These are phyloP conservation scores for Megaleporinus macrocephalus DNA, from an alignment of 2,113 vertebrate genomes.

Conservation along the genomic window DNA sequence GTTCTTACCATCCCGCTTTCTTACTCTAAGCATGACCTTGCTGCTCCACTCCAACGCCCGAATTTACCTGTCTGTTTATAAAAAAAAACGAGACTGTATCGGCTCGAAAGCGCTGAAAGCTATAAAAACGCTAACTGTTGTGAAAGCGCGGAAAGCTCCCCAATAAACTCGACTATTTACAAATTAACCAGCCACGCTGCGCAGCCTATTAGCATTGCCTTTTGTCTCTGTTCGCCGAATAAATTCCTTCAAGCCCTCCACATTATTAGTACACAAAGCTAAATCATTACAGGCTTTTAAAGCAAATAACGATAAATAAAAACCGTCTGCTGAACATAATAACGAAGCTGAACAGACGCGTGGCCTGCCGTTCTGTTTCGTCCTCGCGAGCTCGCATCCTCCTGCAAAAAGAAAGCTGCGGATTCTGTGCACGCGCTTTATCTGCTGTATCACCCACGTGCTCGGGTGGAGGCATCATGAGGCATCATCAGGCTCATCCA, in stretches of 20 bases:
- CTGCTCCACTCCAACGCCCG: too few relatives aligned
- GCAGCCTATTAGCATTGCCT: not conserved
- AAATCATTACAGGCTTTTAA: not conserved
- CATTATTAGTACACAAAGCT: not conserved
- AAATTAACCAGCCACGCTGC: too few relatives aligned
- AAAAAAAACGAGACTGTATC: too few relatives aligned
- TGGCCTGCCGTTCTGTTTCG: too few relatives aligned
- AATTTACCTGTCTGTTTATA: too few relatives aligned
- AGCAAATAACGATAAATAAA: too few relatives aligned
- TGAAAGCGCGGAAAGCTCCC: too few relatives aligned
- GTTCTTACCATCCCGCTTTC: not conserved
- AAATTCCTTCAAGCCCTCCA: not conserved
- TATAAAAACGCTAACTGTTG: too few relatives aligned
- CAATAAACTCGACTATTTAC: too few relatives aligned
- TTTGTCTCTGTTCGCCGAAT: not conserved
- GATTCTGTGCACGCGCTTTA: conserved; percentile 60
- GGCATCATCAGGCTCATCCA: not conserved
- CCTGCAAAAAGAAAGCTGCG: conserved; percentile 30
- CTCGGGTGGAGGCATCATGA: not conserved
- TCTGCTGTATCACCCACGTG: conserved; percentile 73
- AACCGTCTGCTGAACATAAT: too few relatives aligned
- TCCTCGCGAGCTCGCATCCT: not conserved
- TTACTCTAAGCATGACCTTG: too few relatives aligned
- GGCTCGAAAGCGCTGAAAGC: too few relatives aligned
- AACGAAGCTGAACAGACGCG: not conserved